Base-by-base conservation (phyloP, 2,113 vertebrate species). In the Psettodes erumei region DNA sequence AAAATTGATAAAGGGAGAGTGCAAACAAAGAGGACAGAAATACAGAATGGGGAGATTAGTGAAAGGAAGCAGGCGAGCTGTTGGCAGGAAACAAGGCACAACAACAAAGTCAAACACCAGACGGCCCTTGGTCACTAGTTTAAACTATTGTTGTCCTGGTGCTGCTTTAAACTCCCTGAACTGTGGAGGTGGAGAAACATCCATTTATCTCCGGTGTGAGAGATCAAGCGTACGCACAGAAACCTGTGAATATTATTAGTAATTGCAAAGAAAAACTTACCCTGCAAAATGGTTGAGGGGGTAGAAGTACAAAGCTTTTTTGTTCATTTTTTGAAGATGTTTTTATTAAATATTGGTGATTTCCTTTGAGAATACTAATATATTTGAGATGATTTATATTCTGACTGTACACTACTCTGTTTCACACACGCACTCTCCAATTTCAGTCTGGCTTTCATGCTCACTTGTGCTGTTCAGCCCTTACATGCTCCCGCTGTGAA, bases 11-110 rank as follows among this genome's bases (percentile, higher is more conserved):
- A 54, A 61, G 23, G 45, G 70, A 43, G 53, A 75, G 61, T 18
- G 53, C 54, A 88, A 86, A 85, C 71, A 81, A 64, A 81, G 54
- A 85, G 65, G 62, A 77, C 43, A 68, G 77, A 65, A 61, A 71
- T 40, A 84, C 64, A 79, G 81, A 80, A 77, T 3, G 53, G 25
- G 50, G 42, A 54, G 84, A 86, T 79, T 79, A 83, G 79, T 35
- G 53, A 40, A 21, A 76, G 59, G 66, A 84, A 64, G 9, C 64
- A 48, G 60, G 60, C 65, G 48, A 81, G 81, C 75, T 83, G 79
- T 59, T 77, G 63, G 72, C 70, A 73, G 48, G 70, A 82, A n/a
- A 75, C 23, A 40, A 54, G 47, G 40, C 69, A 38, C 65, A 27
- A 42, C 53, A 54, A 77, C 5, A 43, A 59, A 40, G 38, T 25